Evolutionary conservation across 2,797 vertebrate species (phyloP).

Genomic region (Oreochromis mossambicus): DNA sequence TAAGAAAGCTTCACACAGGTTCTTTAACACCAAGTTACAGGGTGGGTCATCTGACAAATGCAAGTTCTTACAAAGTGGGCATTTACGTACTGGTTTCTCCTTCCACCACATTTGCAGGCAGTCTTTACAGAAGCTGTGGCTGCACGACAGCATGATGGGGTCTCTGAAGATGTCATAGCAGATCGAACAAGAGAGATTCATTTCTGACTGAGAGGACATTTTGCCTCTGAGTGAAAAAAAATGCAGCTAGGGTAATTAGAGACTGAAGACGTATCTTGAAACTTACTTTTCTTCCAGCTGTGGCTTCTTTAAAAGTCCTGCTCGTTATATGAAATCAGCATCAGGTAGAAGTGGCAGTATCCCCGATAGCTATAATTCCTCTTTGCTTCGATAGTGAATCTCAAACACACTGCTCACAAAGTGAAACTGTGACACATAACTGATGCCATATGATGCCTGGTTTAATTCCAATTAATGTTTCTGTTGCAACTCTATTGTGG

Average conservation of each 20-base stretch:
- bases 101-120: background rate
- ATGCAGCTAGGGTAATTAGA: background rate
- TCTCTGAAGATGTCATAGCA: background rate
- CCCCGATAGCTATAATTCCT: background rate
- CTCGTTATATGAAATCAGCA: background rate
- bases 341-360: background rate
- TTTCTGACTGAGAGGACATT: background rate
- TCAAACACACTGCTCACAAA: background rate
- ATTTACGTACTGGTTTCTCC: background rate
- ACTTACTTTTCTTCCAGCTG: background rate
- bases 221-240: background rate
- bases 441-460: background rate
- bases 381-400: background rate
- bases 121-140: slow-evolving; percentile 17
- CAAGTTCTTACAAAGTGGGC: background rate
- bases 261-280: background rate
- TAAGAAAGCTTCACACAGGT: background rate
- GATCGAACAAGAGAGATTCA: background rate
- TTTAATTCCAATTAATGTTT: background rate
- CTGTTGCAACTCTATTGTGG: background rate
- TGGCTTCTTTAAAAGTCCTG: background rate
- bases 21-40: background rate
- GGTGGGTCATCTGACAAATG: background rate
- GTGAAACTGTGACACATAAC: background rate
- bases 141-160: background rate